phyloP scores from a whole-genome alignment of 2,888 invertebrate species.

The Peribatodes rhomboidaria region DNA sequence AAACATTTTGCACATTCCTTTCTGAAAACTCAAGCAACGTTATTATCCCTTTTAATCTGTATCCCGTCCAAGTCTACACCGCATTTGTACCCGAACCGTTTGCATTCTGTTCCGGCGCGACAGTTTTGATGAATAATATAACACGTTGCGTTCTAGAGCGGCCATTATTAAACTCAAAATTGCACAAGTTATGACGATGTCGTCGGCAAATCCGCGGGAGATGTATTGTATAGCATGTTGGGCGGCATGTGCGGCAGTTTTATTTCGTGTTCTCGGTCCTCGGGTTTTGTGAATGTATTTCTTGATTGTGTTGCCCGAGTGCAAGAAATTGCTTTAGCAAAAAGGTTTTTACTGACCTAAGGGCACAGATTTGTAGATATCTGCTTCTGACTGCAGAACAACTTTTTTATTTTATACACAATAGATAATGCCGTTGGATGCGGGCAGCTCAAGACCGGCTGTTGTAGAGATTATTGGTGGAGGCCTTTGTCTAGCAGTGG shows the following conservation, averaged over 20 bases:
- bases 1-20: too few species aligned
- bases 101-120: constrained; percentile 15
- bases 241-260: constrained; percentile 6
- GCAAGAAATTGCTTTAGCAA: neutral
- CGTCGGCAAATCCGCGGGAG: constrained; percentile 19
- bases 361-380: neutral
- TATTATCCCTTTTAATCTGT: neutral
- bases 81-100: constrained; percentile 6
- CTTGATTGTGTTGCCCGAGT: neutral
- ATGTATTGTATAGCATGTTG: constrained; percentile 20
- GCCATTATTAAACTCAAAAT: constrained; percentile 34
- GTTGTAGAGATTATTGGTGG: too few species aligned
- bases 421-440: too few species aligned
- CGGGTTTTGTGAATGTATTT: constrained; percentile 5
- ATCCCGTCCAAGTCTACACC: constrained; percentile 2
- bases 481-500: too few species aligned
- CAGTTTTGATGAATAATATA: constrained; percentile 32
- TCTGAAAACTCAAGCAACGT: neutral
- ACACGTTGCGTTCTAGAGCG: constrained; percentile 24
- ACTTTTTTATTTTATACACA: too few species aligned
- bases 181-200: constrained; percentile 24
- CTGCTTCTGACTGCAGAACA: neutral
- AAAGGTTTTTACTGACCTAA: neutral
- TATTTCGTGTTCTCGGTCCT: constrained; percentile 18
- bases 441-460: too few species aligned